phyloP scores from a whole-genome alignment of 2,888 invertebrate genomes.

The Odontocerum albicorne region DNA sequence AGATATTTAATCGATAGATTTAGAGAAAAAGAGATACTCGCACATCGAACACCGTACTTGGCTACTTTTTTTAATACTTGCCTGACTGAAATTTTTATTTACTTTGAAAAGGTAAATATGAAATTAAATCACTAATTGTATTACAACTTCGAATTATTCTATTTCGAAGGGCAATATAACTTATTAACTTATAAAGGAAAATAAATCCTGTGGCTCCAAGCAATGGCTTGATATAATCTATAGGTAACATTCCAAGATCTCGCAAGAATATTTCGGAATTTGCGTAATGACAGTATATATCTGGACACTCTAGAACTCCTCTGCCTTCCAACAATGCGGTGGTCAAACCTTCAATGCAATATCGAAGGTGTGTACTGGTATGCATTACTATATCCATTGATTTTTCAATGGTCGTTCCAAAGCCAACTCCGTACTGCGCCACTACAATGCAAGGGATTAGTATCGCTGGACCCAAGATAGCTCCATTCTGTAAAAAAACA shows the following conservation, averaged over 20 bases:
- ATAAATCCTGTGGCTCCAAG: conserved; percentile 59
- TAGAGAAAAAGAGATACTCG: no score
- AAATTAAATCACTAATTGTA: no score
- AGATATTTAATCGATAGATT: no score
- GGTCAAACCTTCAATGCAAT: conserved; percentile 64
- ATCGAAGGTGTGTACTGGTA: conserved; percentile 66
- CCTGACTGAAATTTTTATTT: no score
- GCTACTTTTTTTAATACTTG: no score
- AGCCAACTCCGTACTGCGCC: conserved; percentile 66
- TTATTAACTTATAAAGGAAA: conserved; percentile 54
- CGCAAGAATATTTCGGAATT: conserved; percentile 62
- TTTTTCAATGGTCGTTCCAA: conserved; percentile 55
- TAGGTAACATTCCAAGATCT: conserved; percentile 63
- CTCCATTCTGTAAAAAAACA: conserved; percentile 60
- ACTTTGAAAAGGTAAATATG: no score
- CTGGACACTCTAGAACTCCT: conserved; percentile 61
- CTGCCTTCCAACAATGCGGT: conserved; percentile 63
- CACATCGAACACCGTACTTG: no score
- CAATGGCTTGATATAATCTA: conserved; percentile 58
- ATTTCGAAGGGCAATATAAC: conserved; percentile 59
- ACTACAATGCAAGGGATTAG: conserved; percentile 60
- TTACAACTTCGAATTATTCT: no score
- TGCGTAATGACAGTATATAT: conserved; percentile 59
- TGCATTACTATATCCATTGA: conserved; percentile 59
- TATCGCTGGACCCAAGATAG: conserved; percentile 59